Percentiles rank a stretch among this genome's conserved stretches.
Evolutionary conservation across 2,113 vertebrate species (phyloP).

Genomic region (Callaeas wilsoni): DNA sequence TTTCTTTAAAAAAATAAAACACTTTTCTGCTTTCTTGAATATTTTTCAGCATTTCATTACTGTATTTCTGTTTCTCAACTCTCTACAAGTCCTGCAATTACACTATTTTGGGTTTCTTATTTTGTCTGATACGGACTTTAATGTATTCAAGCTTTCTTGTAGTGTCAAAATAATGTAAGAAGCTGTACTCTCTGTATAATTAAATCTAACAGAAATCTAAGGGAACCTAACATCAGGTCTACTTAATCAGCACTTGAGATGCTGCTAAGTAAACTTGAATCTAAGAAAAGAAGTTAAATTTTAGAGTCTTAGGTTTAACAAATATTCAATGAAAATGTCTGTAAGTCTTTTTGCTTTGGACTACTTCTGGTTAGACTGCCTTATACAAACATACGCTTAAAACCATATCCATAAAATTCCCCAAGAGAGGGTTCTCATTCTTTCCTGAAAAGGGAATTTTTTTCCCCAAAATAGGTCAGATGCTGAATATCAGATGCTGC

Average conservation of each 20-base stretch:
- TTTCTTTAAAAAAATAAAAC: not conserved
- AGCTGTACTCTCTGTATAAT: not conserved
- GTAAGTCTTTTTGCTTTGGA: not conserved
- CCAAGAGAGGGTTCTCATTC: not conserved
- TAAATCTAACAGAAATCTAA: conserved; percentile 24
- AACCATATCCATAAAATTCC: not conserved
- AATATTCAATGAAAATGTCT: not conserved
- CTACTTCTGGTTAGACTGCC: not conserved
- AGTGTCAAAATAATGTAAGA: not conserved
- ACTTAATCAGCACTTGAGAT: not conserved
- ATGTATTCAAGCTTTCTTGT: not conserved
- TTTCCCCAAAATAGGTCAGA: not conserved
- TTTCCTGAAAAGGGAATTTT: not conserved
- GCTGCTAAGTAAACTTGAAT: not conserved
- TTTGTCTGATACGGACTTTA: not conserved
- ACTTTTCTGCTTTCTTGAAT: not conserved
- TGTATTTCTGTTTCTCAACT: not conserved
- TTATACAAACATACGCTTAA: not conserved
- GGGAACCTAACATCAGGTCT: not conserved
- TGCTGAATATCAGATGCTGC: not conserved
- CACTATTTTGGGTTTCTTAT: not conserved
- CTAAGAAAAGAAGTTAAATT: not conserved
- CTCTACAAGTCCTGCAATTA: not conserved
- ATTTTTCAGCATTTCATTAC: not conserved
- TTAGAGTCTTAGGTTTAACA: not conserved